phyloP scores from a whole-genome alignment of 2,113 vertebrate species.

The Bambusicola thoracicus region DNA sequence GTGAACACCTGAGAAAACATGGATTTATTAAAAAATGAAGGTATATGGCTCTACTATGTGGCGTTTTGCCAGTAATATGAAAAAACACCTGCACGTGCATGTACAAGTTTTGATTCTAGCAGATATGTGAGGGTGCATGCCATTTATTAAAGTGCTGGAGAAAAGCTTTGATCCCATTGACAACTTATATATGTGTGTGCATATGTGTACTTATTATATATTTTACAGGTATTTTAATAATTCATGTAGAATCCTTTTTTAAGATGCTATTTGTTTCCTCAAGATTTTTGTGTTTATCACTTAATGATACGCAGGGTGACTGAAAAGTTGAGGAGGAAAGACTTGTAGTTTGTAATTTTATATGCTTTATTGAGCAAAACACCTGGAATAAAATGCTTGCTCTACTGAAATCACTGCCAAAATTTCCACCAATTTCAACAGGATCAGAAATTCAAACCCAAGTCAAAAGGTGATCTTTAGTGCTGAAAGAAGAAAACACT shows the following conservation, averaged over 20 bases:
- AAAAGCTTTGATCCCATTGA: slow-evolving; percentile 67
- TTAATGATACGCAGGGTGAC: slow-evolving; percentile 25
- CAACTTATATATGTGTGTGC: background rate
- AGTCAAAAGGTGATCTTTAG: slow-evolving; percentile 51
- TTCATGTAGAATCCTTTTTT: background rate
- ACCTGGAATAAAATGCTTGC: slow-evolving; percentile 42
- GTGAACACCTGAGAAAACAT: slow-evolving; percentile 69
- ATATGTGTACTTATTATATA: slow-evolving; percentile 17
- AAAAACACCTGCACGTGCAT: slow-evolving; percentile 56
- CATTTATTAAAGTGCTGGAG: slow-evolving; percentile 59
- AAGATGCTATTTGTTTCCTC: slow-evolving; percentile 26
- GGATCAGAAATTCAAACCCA: slow-evolving; percentile 44
- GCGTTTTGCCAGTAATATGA: slow-evolving; percentile 39
- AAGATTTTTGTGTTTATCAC: slow-evolving; percentile 29
- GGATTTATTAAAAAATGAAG: slow-evolving; percentile 39
- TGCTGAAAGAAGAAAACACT: slow-evolving; percentile 55
- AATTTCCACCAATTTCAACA: slow-evolving; percentile 43
- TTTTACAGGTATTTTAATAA: slow-evolving; percentile 44
- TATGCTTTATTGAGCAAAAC: slow-evolving; percentile 43
- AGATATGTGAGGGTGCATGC: slow-evolving; percentile 51
- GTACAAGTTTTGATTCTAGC: slow-evolving; percentile 45
- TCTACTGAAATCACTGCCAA: slow-evolving; percentile 43
- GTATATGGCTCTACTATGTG: slow-evolving; percentile 31
- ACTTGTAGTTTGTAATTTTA: slow-evolving; percentile 44
- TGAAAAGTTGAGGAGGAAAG: slow-evolving; percentile 26